phyloP scores from a whole-genome alignment of 2,888 invertebrate species.

The Caenorhabditis sp. region DNA sequence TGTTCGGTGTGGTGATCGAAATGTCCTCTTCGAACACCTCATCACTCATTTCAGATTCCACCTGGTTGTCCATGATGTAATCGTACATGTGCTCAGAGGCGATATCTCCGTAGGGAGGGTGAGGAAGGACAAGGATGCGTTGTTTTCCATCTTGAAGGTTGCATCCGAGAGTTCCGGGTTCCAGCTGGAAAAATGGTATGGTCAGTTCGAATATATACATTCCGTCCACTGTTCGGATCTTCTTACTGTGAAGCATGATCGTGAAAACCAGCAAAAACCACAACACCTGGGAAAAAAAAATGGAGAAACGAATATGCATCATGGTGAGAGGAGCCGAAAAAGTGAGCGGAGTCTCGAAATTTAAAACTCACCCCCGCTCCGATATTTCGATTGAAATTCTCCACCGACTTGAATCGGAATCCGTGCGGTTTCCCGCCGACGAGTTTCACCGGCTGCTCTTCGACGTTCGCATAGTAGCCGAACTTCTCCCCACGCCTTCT shows the following conservation, averaged over 20 bases:
- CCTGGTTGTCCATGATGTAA: slow-evolving; percentile 23
- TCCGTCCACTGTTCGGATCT: no score
- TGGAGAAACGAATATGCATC: no score
- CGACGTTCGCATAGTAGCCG: slow-evolving; percentile 34
- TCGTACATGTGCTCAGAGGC: slow-evolving; percentile 34
- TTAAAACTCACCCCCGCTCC: slow-evolving; percentile 6
- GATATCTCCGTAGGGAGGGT: background rate
- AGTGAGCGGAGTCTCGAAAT: background rate
- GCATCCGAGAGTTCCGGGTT: background rate
- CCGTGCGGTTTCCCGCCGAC: background rate
- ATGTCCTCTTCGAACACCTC: slow-evolving; percentile 35
- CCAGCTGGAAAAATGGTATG: slow-evolving; percentile 1
- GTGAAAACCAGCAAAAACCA: background rate
- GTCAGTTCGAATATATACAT: no score
- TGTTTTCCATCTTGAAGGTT: slow-evolving; percentile 8
- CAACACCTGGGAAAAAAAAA: no score
- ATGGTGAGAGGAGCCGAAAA: no score
- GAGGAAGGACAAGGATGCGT: slow-evolving; percentile 3
- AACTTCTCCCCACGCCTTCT: background rate
- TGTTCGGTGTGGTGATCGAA: background rate
- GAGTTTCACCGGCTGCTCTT: slow-evolving; percentile 5
- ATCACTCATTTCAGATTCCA: slow-evolving; percentile 39
- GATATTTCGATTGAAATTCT: background rate
- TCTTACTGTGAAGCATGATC: no score
- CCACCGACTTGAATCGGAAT: background rate